Conservation (phyloP, 2,888 invertebrate species). For the Reticulitermes lucifugus region DNA sequence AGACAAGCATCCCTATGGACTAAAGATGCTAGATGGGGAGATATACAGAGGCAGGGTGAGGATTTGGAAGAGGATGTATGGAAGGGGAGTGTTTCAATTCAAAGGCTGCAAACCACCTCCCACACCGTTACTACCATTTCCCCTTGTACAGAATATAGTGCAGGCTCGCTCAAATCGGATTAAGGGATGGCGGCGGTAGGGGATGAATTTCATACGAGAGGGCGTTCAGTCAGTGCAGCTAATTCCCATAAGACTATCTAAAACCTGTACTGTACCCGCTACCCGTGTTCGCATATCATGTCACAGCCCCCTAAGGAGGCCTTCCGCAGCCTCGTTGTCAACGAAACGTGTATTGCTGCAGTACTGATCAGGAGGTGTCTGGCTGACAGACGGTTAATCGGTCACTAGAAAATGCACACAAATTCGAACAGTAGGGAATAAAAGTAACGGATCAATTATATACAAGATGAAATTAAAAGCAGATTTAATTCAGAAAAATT, state of each 20-base stretch:
- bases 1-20: constrained; percentile 26
- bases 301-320: constrained; percentile 24
- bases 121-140: constrained; percentile 8
- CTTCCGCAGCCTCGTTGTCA: constrained; percentile 4
- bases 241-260: constrained; percentile 52
- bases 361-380: too few species aligned
- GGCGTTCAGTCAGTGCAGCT: constrained; percentile 48
- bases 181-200: constrained; percentile 48
- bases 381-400: too few species aligned
- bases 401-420: too few species aligned
- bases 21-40: constrained; percentile 39
- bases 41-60: constrained; percentile 37
- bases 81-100: constrained; percentile 48
- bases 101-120: constrained; percentile 38
- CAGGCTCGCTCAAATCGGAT: constrained; percentile 53
- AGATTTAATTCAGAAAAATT: too few species aligned
- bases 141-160: constrained; percentile 42
- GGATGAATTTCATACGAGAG: constrained; percentile 53
- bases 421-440: too few species aligned
- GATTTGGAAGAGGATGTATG: constrained; percentile 34
- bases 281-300: constrained; percentile 35
- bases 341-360: not conserved
- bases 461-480: too few species aligned
- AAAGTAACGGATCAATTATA: too few species aligned
- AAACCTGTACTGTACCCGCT: constrained; percentile 43